A percentile compares a stretch with the other conserved stretches of the same genome.
phyloP scores from a whole-genome alignment of 2,797 vertebrate species.

The Falco peregrinus region DNA sequence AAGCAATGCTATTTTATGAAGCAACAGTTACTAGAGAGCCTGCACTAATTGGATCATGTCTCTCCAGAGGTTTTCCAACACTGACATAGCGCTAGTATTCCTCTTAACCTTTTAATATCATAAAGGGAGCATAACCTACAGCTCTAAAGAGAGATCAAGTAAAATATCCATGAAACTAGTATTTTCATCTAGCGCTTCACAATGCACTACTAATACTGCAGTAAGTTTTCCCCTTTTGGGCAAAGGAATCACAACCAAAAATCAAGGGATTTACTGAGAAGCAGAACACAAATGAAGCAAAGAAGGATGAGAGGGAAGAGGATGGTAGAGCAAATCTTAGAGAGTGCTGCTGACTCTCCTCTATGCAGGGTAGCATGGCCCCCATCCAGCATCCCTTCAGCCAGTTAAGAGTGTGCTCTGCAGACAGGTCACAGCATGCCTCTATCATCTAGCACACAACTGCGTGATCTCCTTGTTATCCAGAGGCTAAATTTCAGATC shows the following conservation, averaged over 20 bases:
- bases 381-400: background rate
- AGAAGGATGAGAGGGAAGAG: background rate
- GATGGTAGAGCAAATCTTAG: background rate
- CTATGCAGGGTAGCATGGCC: background rate
- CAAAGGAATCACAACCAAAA: background rate
- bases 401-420: background rate
- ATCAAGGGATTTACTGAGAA: background rate
- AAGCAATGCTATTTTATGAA: background rate
- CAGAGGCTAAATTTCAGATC: background rate
- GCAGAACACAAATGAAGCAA: background rate
- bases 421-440: background rate
- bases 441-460: background rate
- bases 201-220: background rate
- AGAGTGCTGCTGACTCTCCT: background rate
- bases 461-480: background rate
- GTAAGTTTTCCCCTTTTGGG: background rate
- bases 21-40: background rate
- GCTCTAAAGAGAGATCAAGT: background rate
- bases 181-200: background rate
- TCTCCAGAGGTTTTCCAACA: background rate
- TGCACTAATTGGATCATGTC: background rate
- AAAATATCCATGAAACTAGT: background rate
- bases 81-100: background rate
- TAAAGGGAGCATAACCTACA: background rate
- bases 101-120: constrained; percentile 6